Evolutionary conservation across 2,888 invertebrate genomes (phyloP).

Genomic region (Drosophila lacicola): DNA sequence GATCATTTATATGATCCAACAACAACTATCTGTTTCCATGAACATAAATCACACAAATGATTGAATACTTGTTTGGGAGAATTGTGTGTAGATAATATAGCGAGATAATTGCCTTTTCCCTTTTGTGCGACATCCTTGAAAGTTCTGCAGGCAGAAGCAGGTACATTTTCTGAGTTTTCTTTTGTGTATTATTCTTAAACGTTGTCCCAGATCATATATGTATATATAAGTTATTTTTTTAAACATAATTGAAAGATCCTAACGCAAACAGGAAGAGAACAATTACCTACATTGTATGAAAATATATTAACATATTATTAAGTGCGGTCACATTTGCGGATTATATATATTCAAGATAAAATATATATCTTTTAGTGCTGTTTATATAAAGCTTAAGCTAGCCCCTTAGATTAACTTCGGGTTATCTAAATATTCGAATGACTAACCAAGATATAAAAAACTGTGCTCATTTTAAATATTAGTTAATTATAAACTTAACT

Average conservation of each 20-base stretch:
- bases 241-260: no score
- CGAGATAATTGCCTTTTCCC: background rate
- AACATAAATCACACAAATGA: slow-evolving; percentile 1
- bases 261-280: no score
- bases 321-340: background rate
- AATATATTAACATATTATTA: background rate
- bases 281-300: no score
- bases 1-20: slow-evolving; percentile 1
- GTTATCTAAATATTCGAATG: background rate
- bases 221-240: no score
- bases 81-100: no score
- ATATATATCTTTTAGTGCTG: background rate
- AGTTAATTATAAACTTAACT: background rate
- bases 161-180: no score
- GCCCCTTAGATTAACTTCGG: background rate
- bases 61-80: no score
- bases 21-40: slow-evolving; percentile 1
- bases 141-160: no score
- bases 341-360: background rate
- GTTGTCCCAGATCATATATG: background rate
- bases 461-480: slow-evolving; percentile 11
- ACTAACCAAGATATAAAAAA: background rate
- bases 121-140: no score
- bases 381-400: background rate
- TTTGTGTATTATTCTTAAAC: background rate